Base-by-base conservation (phyloP, 2,888 invertebrate species). In the Sinelater perroti region DNA sequence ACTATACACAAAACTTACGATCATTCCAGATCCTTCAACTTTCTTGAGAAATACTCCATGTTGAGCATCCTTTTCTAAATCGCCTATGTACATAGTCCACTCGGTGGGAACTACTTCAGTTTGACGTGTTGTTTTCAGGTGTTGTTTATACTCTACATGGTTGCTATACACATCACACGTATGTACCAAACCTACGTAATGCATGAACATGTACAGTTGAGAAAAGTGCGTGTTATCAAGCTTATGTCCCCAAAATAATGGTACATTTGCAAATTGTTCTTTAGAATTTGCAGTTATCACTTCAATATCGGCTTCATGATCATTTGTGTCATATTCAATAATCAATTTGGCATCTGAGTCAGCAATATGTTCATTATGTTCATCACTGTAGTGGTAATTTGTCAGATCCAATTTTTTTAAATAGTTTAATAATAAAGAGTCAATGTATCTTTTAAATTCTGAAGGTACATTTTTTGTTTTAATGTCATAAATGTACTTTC, bases 11-110 rank as follows among this genome's bases (percentile, higher is more conserved):
- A 10, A 38, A 60, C 62, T 62, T 62, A 69, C 68, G 46, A 69
- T 50, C 50, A 64, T 52, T 8, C 67, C 56, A 10, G 40, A 36
- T 10, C 52, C 66, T 5, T 61, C 62, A 2, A 74, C 42, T 17
- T 61, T 63, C 61, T 76, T 79, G 0, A 71, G 72, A 52, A 73
- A 76, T 36, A 80, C 52, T 6, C 73, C 75, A 28, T 70, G 75
- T 13, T 70, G 65, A 8, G 63, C 56, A 18, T 70, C 62, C 5
- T 67, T 36, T 1, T 60, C 38, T 21, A 65, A 53, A 58, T 78
- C 72, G 2, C 73, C 76, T 6, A 74, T 63, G 21, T 73, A 63
- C 28, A 77, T 54, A 1, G 72, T 73, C 78, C 78, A 80, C 4
- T 75, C 66, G 1, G 67, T 58, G 1, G 70, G 55, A 16, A 74